These are phyloP conservation scores for Euborellia annulipes DNA, from an alignment of 1,140 invertebrate genomes.

Conservation along the genomic window DNA sequence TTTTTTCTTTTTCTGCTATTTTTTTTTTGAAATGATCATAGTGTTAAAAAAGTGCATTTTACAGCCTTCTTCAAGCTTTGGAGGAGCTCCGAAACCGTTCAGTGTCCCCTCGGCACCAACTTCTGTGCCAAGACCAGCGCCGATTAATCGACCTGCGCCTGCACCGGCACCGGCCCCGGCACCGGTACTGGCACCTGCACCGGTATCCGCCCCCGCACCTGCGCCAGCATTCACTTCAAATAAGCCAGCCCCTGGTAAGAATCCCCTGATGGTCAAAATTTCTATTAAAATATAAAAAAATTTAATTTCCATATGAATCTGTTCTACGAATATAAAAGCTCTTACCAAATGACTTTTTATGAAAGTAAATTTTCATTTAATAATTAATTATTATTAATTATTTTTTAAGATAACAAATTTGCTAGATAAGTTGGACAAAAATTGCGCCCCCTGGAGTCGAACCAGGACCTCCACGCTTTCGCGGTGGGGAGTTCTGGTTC, in stretches of 20 bases:
- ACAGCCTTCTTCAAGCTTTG: constrained; percentile 7
- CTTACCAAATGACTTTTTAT: too few relatives aligned
- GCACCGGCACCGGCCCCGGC: not conserved
- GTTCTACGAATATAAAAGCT: too few relatives aligned
- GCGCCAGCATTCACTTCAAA: not conserved
- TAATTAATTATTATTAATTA: not conserved
- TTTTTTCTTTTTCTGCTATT: too few relatives aligned
- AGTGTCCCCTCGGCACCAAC: constrained; percentile 4
- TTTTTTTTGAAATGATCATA: too few relatives aligned
- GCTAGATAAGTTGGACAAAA: too few relatives aligned
- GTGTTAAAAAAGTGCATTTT: too few relatives aligned
- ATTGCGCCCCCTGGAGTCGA: too few relatives aligned
- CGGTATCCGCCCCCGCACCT: not conserved
- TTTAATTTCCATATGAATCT: too few relatives aligned
- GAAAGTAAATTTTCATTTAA: not conserved
- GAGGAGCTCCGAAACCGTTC: constrained; percentile 6
- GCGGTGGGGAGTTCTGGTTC: too few relatives aligned
- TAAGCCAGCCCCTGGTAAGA: constrained; percentile 5
- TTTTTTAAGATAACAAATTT: too few relatives aligned
- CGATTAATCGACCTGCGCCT: not conserved
- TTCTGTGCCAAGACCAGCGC: constrained; percentile 1
- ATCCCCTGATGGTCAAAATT: not conserved
- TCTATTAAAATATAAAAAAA: too few relatives aligned
- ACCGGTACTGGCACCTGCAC: not conserved
- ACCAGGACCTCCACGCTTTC: too few relatives aligned